Percentiles rank a stretch among this genome's conserved stretches.
These are phyloP conservation scores for Pongo pygmaeus DNA, from an alignment of 2,113 vertebrate genomes.

Conservation along the genomic window DNA sequence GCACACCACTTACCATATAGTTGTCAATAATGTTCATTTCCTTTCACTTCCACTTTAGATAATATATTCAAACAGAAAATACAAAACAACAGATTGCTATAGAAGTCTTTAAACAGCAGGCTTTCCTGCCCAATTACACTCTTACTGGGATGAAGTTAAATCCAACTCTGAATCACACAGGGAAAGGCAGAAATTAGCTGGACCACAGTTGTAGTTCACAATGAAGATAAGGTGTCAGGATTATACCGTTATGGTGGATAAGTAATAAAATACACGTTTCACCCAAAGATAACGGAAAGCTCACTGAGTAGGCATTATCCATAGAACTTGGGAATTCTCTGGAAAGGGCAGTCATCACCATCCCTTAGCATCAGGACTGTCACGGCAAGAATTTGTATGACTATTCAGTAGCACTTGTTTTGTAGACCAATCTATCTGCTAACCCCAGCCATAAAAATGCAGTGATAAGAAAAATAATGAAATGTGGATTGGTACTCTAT, in stretches of 20 bases:
- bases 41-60: constrained; percentile 42
- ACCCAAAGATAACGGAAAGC: background rate
- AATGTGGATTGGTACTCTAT: constrained; percentile 27
- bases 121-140: constrained; percentile 20
- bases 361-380: background rate
- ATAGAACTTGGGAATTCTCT: background rate
- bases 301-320: background rate
- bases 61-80: constrained; percentile 51
- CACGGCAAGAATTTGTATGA: background rate
- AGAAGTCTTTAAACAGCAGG: constrained; percentile 19
- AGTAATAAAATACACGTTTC: background rate
- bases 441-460: constrained; percentile 12
- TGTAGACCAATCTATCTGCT: constrained; percentile 21
- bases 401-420: background rate
- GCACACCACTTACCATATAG: background rate
- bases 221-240: background rate
- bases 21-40: constrained; percentile 35
- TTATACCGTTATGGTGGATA: background rate
- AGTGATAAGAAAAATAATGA: background rate
- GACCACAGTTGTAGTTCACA: background rate
- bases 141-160: background rate
- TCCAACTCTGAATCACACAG: background rate
- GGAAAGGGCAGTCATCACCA: background rate
- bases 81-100: constrained; percentile 36
- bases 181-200: background rate